phyloP scores from a whole-genome alignment of 2,113 vertebrate genomes.

The Bettongia penicillata region DNA sequence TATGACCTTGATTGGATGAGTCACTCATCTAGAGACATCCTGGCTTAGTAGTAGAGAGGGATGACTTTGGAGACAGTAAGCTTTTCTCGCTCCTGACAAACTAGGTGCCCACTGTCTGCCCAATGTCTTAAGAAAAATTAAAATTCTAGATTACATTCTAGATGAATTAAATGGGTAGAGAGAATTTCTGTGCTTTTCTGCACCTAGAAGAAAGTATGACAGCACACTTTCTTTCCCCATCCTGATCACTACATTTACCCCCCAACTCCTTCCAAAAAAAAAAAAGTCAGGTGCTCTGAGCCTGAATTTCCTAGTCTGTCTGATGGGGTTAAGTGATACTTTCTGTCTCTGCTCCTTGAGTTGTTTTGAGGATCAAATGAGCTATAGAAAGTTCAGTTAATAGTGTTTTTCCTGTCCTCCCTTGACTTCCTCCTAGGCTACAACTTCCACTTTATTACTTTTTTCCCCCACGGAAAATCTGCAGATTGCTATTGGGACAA shows the following conservation, averaged over 20 bases:
- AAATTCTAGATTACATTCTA: background rate
- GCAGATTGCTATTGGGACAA: background rate
- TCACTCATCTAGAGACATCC: background rate
- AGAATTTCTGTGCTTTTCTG: background rate
- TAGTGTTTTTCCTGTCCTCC: background rate
- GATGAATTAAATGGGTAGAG: background rate
- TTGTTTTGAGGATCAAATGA: background rate
- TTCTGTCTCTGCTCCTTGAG: background rate
- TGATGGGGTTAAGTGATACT: background rate
- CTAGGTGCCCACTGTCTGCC: background rate
- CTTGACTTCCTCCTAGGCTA: background rate
- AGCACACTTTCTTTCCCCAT: background rate
- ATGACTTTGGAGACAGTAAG: background rate
- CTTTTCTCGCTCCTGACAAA: background rate
- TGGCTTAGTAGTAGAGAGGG: background rate
- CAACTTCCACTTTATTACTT: background rate
- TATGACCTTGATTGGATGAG: background rate
- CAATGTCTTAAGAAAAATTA: background rate
- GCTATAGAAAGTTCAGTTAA: background rate
- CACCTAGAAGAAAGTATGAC: background rate
- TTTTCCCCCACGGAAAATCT: background rate
- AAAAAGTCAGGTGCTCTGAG: background rate
- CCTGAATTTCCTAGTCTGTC: background rate
- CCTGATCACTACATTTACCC: background rate
- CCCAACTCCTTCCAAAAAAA: background rate